Percentiles rank a stretch among this genome's conserved stretches.
Conservation (phyloP, 2,888 invertebrate genomes). For the Pteria penguin region DNA sequence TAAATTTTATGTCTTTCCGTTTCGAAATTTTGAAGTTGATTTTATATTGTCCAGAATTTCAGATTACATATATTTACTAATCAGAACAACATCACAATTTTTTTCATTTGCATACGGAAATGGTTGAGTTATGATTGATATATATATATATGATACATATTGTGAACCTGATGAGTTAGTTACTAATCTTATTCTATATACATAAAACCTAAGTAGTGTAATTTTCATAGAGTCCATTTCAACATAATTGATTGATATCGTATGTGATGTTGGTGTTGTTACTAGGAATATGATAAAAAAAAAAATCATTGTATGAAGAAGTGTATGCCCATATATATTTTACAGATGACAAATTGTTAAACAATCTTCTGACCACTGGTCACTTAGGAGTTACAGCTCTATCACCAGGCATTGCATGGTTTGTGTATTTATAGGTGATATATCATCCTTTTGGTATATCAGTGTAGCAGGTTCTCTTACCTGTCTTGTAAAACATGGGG, state of each 20-base stretch:
- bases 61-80: too few relatives aligned
- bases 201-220: too few relatives aligned
- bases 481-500: neutral
- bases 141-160: too few relatives aligned
- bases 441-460: neutral
- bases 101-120: too few relatives aligned
- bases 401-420: slow-evolving; percentile 22
- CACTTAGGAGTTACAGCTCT: slow-evolving; percentile 16
- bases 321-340: slow-evolving; percentile 20
- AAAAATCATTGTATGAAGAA: neutral
- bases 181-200: too few relatives aligned
- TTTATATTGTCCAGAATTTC: too few relatives aligned
- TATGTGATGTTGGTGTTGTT: neutral
- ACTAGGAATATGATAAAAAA: neutral
- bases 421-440: slow-evolving; percentile 15
- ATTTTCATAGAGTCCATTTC: too few relatives aligned
- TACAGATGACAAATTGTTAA: slow-evolving; percentile 43
- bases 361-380: slow-evolving; percentile 24
- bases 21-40: too few relatives aligned
- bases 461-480: neutral
- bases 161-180: too few relatives aligned
- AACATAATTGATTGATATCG: neutral
- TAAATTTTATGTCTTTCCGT: too few relatives aligned
- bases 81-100: too few relatives aligned
- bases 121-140: too few relatives aligned